Evolutionary conservation across 2,888 invertebrate species (phyloP), one percentile per base, ranked within the genome.

Genomic region (Macrostomum cliftonense): DNA sequence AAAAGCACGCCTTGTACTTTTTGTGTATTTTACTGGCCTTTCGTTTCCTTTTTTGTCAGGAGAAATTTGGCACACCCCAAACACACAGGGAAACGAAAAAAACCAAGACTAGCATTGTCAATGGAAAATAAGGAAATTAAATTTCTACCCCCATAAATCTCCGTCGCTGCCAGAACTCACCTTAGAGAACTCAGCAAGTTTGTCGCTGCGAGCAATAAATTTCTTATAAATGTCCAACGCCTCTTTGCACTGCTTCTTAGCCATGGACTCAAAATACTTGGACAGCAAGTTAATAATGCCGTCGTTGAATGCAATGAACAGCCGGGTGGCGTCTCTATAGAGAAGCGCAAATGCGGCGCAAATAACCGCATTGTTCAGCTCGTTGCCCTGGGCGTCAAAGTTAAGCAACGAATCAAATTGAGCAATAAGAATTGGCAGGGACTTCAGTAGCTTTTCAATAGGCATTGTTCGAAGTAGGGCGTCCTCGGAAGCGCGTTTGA

Each of bases 281-380:
- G 80, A 80, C 74, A 95, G 75, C 59, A 95, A 78, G 75, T 95
- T 95, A 63, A 95, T 97, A 62, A 95, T 88, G 58, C 93, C 97
- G 73, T 97, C 97, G 73, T 99, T 99, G 76, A 97, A 97, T 73
- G 95, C 93, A 53, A 97, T 97, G 75, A 97, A 97, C 59, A 97
- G 77, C 56, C 97, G 80, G 67, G 99, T 99, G 67, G 99, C 80
- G 78, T 99, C 97, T 71, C 95, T 80, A 75, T 97, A 99, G 54
- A 99, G 78, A 58, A 99, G 77, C 84, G 97, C 91, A 73, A 97
- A 99, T 68, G 88, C 86, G 78, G 93, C 89, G 70, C 28, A 7
- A 28, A 28, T 93, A 62, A 97, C 93, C 54, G 93, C 89, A 71
- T 97, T 97, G 63, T 85, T 87, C 69, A 97, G 79, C 71, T 97